Conservation (phyloP, 2,888 invertebrate species). For the Ectobius pallidus region DNA sequence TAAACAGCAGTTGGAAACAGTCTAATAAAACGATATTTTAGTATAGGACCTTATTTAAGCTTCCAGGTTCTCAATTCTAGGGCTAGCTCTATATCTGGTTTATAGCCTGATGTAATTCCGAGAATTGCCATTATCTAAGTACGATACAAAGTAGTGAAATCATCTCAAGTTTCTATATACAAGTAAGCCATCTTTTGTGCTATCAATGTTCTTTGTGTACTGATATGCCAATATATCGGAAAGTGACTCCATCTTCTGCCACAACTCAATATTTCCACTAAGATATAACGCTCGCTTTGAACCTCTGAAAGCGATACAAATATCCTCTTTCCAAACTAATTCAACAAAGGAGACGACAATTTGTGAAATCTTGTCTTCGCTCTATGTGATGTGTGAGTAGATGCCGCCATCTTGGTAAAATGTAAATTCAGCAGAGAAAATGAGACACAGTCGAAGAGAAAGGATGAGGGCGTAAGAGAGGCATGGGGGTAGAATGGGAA, state of each 20-base stretch:
- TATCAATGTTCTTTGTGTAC: no score
- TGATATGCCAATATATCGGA: no score
- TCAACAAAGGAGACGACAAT: conserved; percentile 23
- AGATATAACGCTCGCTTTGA: neutral
- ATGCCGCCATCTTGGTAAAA: conserved; percentile 24
- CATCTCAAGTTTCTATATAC: no score
- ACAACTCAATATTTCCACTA: neutral
- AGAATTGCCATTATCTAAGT: no score
- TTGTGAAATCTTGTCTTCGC: conserved; percentile 13
- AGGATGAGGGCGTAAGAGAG: neutral
- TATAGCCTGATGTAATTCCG: no score
- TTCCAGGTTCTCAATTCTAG: no score
- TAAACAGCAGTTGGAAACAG: no score
- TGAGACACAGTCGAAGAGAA: conserved; percentile 3
- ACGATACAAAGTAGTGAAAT: no score
- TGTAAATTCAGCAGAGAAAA: conserved; percentile 25
- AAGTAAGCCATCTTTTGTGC: no score
- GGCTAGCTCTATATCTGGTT: no score
- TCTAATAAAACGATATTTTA: no score
- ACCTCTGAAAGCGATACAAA: conserved; percentile 15
- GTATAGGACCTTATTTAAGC: no score
- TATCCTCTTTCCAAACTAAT: neutral
- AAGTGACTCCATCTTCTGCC: neutral
- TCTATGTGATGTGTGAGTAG: neutral
- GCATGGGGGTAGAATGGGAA: neutral